Evolutionary conservation across 1,140 invertebrate species (phyloP), one percentile per base, ranked within the genome.

Genomic region (Hormaphis cornu): DNA sequence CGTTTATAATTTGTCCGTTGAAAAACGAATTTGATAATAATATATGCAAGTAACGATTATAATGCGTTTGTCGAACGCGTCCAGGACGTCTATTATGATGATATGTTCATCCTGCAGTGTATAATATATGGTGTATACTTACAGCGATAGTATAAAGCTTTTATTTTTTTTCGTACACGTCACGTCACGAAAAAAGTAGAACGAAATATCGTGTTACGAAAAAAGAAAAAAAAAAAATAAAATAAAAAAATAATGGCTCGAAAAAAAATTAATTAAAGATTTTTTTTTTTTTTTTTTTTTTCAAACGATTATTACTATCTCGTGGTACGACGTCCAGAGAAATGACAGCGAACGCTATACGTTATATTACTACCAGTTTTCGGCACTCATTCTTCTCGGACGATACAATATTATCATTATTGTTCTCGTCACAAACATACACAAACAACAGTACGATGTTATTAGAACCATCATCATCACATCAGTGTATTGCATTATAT

Each of bases 291-390:
- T 30, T 28, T 7, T 30, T 53, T 53, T 30, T 30, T 33, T 18
- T 35, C n/a, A n/a, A n/a, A n/a, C n/a, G n/a, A n/a, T n/a, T n/a
- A n/a, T n/a, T n/a, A n/a, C n/a, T n/a, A n/a, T n/a, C n/a, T n/a
- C n/a, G n/a, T n/a, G n/a, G n/a, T n/a, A n/a, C n/a, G n/a, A n/a
- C n/a, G n/a, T n/a, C n/a, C n/a, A n/a, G n/a, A n/a, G n/a, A n/a
- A n/a, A n/a, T n/a, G n/a, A n/a, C n/a, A n/a, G n/a, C n/a, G n/a
- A n/a, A 20, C 24, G n/a, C 26, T 33, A 28, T 24, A n/a, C 35
- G 14, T 42, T n/a, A 14, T n/a, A 58, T 58, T 58, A n/a, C n/a
- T n/a, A n/a, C n/a, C n/a, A n/a, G 54, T 58, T 58, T 58, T 58
- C 20, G 20, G 22, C 16, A 22, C 7, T 58, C 20, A 58, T 58